Percentiles rank a stretch among this genome's conserved stretches.
Evolutionary conservation across 2,113 vertebrate species (phyloP).

Genomic region (Cheirogaleus medius): DNA sequence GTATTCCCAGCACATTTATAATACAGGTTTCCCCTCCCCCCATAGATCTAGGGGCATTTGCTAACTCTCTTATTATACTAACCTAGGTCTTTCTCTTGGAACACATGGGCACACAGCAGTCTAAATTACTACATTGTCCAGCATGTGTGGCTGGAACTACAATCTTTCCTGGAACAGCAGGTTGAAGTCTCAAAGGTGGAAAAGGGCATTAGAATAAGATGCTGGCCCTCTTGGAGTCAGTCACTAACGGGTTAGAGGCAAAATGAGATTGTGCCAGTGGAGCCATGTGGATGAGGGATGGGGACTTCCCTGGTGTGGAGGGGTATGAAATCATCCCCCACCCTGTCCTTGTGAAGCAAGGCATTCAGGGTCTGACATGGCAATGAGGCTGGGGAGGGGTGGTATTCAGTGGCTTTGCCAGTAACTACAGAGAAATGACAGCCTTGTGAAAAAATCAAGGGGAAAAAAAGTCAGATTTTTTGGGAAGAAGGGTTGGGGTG

Average conservation of each 20-base stretch:
- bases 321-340: too few relatives aligned
- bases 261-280: neutral
- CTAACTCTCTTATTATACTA: neutral
- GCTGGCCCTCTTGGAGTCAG: neutral
- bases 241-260: neutral
- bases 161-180: neutral
- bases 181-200: neutral
- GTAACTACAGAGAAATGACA: neutral
- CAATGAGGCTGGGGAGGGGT: neutral
- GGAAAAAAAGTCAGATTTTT: neutral
- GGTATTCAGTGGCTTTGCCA: neutral
- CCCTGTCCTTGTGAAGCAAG: neutral
- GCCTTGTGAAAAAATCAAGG: neutral
- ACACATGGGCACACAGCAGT: neutral
- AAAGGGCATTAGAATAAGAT: neutral
- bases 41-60: neutral
- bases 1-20: neutral
- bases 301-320: neutral
- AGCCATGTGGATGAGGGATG: neutral
- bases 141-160: neutral
- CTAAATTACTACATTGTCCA: neutral
- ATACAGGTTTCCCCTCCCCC: neutral
- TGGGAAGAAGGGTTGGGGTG: neutral
- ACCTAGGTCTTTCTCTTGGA: neutral
- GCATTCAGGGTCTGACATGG: neutral